These are phyloP conservation scores for Lasiurus borealis DNA, from an alignment of 2,113 vertebrate species.

Conservation along the genomic window DNA sequence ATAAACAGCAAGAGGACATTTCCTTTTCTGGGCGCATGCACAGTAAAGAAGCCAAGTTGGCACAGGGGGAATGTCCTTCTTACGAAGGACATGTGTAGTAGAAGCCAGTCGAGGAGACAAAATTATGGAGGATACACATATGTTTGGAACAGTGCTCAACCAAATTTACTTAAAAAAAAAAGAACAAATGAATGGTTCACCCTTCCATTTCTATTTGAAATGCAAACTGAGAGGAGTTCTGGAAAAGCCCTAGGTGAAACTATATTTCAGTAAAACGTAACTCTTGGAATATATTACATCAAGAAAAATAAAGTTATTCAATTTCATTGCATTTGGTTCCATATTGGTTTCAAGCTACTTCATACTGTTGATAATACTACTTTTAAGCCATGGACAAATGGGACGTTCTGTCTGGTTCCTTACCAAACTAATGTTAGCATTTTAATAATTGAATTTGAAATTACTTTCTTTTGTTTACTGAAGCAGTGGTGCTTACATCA, in stretches of 20 bases:
- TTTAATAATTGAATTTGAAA: constrained; percentile 73
- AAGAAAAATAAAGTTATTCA: constrained; percentile 18
- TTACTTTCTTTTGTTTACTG: constrained; percentile 66
- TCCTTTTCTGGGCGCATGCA: neutral
- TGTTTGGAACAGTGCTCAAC: neutral
- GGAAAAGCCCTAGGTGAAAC: neutral
- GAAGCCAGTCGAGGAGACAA: neutral
- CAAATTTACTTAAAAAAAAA: neutral
- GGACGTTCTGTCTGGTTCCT: constrained; percentile 59
- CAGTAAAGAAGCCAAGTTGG: neutral
- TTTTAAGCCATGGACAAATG: constrained; percentile 48
- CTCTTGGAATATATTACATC: constrained; percentile 8
- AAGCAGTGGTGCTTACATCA: constrained; percentile 32
- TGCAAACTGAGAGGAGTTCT: neutral
- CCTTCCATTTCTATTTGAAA: neutral
- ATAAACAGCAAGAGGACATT: neutral
- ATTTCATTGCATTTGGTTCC: neutral
- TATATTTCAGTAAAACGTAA: neutral
- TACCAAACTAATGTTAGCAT: constrained; percentile 59
- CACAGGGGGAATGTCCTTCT: neutral
- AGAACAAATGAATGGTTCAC: neutral
- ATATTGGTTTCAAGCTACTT: constrained; percentile 10
- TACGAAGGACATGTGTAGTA: neutral
- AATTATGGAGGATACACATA: neutral
- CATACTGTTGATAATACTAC: constrained; percentile 21